Conservation (phyloP, 53 echinoderm and acorn worm genomes). For the Echinometra lucunter region DNA sequence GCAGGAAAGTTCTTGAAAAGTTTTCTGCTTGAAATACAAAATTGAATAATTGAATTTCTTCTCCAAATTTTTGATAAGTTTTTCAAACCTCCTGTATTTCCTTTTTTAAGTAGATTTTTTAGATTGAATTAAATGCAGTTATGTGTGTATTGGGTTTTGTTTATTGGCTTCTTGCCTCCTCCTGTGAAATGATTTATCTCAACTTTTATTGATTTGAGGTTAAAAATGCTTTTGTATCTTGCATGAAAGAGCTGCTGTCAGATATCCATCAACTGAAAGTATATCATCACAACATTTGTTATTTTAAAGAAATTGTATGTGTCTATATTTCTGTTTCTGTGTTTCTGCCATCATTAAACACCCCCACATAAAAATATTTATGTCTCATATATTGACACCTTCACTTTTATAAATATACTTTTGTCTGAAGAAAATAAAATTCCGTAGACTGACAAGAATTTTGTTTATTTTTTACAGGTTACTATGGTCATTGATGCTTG, state of each 20-base stretch:
- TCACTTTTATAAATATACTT: not conserved
- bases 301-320: not conserved
- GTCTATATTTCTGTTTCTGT: not conserved
- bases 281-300: not conserved
- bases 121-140: not conserved
- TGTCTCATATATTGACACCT: conserved; percentile 24
- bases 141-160: not conserved
- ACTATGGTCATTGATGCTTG: not conserved
- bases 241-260: not conserved
- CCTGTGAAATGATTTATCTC: not conserved
- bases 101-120: not conserved
- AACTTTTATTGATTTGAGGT: not conserved
- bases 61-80: not conserved
- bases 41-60: not conserved
- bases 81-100: not conserved
- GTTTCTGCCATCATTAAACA: not conserved
- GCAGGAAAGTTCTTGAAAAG: not conserved
- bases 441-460: not conserved
- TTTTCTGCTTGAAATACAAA: not conserved
- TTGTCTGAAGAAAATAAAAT: not conserved
- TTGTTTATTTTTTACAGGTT: conserved; percentile 13
- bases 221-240: not conserved
- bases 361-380: not conserved
- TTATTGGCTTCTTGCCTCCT: not conserved
- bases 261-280: conserved; percentile 17